phyloP scores from a whole-genome alignment of 2,888 invertebrate species.

The Acrobasis suavella region DNA sequence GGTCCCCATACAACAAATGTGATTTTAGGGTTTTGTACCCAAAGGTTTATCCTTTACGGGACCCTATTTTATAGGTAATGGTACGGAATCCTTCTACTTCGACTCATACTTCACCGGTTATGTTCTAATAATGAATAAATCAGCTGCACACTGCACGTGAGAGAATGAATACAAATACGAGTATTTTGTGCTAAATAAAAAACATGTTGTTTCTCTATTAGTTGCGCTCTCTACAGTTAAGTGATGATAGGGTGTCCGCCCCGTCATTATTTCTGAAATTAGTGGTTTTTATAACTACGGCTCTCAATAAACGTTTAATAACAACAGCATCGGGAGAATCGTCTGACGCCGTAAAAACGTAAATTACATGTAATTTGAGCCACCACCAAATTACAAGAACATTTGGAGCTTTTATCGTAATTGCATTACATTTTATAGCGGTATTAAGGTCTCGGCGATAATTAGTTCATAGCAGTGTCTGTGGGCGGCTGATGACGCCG shows the following conservation, averaged over 20 bases:
- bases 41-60: too few relatives aligned
- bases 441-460: constrained; percentile 33
- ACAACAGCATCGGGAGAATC: constrained; percentile 16
- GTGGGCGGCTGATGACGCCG: constrained; percentile 8
- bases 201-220: neutral
- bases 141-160: too few relatives aligned
- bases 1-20: too few relatives aligned
- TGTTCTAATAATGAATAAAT: too few relatives aligned
- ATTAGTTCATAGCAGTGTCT: constrained; percentile 34
- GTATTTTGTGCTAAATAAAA: too few relatives aligned
- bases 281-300: constrained; percentile 20
- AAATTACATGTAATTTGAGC: constrained; percentile 37
- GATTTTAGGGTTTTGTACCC: too few relatives aligned
- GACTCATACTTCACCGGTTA: too few relatives aligned
- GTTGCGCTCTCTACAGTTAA: neutral
- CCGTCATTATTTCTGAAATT: constrained; percentile 2
- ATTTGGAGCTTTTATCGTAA: constrained; percentile 40
- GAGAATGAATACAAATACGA: too few relatives aligned
- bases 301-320: constrained; percentile 27
- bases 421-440: constrained; percentile 40
- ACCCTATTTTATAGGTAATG: too few relatives aligned
- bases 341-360: constrained; percentile 29
- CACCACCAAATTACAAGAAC: constrained; percentile 35
- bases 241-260: constrained; percentile 10
- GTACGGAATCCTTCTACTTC: too few relatives aligned